Percentiles rank a stretch among this genome's conserved stretches.
phyloP scores from a whole-genome alignment of 2,113 vertebrate species.

The Rhipidura dahli region DNA sequence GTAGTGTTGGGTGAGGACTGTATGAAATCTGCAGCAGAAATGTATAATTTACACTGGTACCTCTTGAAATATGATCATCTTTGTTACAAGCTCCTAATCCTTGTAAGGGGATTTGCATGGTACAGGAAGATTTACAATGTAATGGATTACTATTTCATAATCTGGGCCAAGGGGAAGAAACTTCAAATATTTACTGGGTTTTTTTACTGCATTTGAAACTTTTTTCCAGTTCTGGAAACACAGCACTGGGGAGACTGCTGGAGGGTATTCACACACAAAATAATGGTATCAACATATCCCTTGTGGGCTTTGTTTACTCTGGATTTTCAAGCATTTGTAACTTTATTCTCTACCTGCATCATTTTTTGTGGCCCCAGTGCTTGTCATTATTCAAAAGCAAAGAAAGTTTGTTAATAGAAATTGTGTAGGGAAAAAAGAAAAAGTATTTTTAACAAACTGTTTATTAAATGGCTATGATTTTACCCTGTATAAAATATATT shows the following conservation, averaged over 20 bases:
- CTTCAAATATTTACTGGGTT: neutral
- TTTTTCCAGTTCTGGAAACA: neutral
- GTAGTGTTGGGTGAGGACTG: neutral
- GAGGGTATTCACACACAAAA: neutral
- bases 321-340: conserved; percentile 70
- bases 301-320: neutral
- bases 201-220: neutral
- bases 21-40: neutral
- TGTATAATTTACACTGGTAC: neutral
- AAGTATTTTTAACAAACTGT: conserved; percentile 72
- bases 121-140: conserved; percentile 66
- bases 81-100: conserved; percentile 56
- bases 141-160: conserved; percentile 50
- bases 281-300: accelerated
- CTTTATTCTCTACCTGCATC: conserved; percentile 79
- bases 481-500: conserved; percentile 76
- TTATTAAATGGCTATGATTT: conserved; percentile 74
- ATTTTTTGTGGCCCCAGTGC: conserved; percentile 67
- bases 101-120: conserved; percentile 62
- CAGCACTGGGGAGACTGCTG: neutral
- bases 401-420: conserved; percentile 68
- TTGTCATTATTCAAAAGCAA: conserved; percentile 64
- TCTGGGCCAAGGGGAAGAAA: neutral
- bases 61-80: conserved; percentile 43
- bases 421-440: neutral